A percentile compares a stretch with the other conserved stretches of the same genome.
Conservation (phyloP, 2,797 vertebrate genomes). For the Rachycentron canadum region DNA sequence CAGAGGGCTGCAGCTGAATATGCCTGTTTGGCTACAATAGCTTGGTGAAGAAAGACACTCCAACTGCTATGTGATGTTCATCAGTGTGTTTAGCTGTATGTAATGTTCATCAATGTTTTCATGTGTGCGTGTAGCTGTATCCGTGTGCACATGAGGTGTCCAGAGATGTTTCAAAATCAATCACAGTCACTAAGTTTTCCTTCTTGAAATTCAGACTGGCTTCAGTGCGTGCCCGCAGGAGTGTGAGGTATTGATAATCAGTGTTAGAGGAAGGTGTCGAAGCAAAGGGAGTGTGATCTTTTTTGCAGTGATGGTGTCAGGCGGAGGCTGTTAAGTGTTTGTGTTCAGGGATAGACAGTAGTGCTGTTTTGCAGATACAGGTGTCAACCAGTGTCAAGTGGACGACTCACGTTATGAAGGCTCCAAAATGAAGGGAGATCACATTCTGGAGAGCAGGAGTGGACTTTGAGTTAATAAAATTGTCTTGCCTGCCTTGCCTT, state of each 20-base stretch:
- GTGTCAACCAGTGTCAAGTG: not conserved
- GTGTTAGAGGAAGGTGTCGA: constrained; percentile 62
- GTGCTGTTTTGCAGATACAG: constrained; percentile 7
- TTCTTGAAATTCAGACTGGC: constrained; percentile 48
- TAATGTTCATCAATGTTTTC: too few relatives aligned
- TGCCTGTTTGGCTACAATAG: constrained; percentile 31
- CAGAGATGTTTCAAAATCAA: constrained; percentile 50
- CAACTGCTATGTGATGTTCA: not conserved
- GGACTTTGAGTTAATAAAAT: too few relatives aligned
- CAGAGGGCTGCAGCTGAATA: constrained; percentile 54
- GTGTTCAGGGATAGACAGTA: not conserved
- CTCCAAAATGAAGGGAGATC: not conserved
- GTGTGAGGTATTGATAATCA: constrained; percentile 69
- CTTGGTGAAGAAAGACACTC: not conserved
- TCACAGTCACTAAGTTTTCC: constrained; percentile 52
- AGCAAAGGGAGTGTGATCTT: constrained; percentile 63
- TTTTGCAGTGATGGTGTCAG: constrained; percentile 44
- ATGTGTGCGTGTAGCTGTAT: constrained; percentile 27
- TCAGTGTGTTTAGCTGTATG: too few relatives aligned
- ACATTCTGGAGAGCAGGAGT: not conserved
- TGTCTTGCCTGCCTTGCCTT: too few relatives aligned
- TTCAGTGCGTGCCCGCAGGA: constrained; percentile 16
- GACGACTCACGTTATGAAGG: too few relatives aligned
- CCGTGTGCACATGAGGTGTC: constrained; percentile 30
- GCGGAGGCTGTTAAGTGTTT: constrained; percentile 37